These are phyloP conservation scores for Aromia moschata DNA, from an alignment of 2,888 invertebrate genomes.

Conservation along the genomic window DNA sequence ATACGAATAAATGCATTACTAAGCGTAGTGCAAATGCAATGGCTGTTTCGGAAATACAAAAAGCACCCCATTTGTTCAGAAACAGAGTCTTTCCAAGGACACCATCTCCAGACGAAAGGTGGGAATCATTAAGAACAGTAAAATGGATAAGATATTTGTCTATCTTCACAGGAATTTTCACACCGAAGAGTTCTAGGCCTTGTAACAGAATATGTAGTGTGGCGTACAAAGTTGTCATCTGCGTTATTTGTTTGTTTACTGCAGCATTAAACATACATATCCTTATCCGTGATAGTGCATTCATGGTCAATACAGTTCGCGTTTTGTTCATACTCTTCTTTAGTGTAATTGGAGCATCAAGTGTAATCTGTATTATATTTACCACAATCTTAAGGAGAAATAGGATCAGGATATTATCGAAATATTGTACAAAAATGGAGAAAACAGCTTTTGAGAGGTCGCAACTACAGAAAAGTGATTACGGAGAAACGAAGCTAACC, in stretches of 20 bases:
- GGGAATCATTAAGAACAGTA: no score
- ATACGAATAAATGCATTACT: no score
- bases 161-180: no score
- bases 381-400: conserved; percentile 3
- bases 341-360: background rate
- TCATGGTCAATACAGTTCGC: background rate
- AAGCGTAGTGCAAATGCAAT: no score
- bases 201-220: background rate
- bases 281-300: background rate
- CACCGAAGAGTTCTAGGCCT: background rate
- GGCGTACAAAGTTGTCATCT: no score
- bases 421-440: background rate
- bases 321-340: background rate
- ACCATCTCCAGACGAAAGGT: no score
- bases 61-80: no score
- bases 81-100: no score
- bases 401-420: background rate
- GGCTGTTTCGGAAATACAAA: no score
- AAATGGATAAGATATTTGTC: background rate
- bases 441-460: background rate
- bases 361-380: conserved; percentile 9
- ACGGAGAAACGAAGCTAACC: background rate
- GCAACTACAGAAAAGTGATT: background rate
- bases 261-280: background rate
- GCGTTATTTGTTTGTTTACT: background rate